phyloP scores from a whole-genome alignment of 30 jellyfish, hydroid and myxozoan species.

The Nemopilema nomurai region DNA sequence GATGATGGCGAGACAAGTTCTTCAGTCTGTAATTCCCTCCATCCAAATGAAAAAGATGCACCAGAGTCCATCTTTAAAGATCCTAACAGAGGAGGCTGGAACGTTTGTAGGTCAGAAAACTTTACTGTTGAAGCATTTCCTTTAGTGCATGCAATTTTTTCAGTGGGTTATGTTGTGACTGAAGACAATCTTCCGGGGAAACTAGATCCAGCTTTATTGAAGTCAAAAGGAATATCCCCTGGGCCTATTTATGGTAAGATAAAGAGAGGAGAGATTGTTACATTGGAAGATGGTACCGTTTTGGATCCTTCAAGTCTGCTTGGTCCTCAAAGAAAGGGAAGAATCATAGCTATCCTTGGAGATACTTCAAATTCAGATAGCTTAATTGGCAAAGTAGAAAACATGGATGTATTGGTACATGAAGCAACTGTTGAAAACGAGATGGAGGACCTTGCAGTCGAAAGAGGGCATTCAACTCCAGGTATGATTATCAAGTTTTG shows the following conservation, averaged over 20 bases:
- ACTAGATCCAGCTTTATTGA: conserved; percentile 69
- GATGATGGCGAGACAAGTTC: not conserved
- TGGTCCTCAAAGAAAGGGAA: conserved; percentile 81
- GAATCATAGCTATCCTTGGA: conserved; percentile 79
- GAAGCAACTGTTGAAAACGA: conserved; percentile 96
- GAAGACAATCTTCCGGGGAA: conserved; percentile 86
- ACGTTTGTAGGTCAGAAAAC: conserved; percentile 31
- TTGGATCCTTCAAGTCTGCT: conserved; percentile 67
- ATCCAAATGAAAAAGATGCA: conserved; percentile 56
- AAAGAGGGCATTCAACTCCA: conserved; percentile 97
- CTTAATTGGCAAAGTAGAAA: conserved; percentile 24
- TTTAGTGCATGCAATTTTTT: conserved; percentile 62
- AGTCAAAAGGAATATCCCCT: conserved; percentile 74
- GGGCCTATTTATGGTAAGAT: conserved; percentile 85
- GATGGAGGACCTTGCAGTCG: conserved; percentile 75
- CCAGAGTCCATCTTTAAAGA: conserved; percentile 8
- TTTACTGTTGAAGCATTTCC: conserved; percentile 57
- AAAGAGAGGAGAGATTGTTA: conserved; percentile 70
- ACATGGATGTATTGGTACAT: conserved; percentile 81
- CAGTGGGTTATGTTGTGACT: conserved; percentile 77
- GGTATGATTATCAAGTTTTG: too few relatives aligned
- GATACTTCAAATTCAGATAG: conserved; percentile 79
- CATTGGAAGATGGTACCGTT: conserved; percentile 54
- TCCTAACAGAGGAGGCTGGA: conserved; percentile 21
- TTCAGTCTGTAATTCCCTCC: not conserved